Evolutionary conservation across 2,888 invertebrate species (phyloP).

Genomic region (Teinopalpus imperialis): DNA sequence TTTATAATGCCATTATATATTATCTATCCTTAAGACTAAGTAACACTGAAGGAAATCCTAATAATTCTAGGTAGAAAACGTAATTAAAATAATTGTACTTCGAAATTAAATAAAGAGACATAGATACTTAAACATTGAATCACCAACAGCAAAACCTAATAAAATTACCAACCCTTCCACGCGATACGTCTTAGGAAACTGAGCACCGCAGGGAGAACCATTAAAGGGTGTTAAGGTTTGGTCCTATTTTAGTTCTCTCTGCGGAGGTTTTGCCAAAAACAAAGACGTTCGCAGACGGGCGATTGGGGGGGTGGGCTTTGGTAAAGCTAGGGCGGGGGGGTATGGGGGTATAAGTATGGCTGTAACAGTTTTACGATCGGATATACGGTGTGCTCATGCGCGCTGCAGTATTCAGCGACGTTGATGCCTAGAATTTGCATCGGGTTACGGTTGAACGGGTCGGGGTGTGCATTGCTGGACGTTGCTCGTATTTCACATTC

Average conservation of each 20-base stretch:
- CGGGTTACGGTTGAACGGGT: conserved; percentile 56
- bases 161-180: conserved; percentile 55
- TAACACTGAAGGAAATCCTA: too few relatives aligned
- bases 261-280: conserved; percentile 67
- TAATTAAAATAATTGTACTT: too few relatives aligned
- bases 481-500: not conserved
- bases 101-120: too few relatives aligned
- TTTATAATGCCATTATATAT: too few relatives aligned
- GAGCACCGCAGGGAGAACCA: conserved; percentile 61
- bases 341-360: conserved; percentile 44
- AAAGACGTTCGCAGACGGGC: conserved; percentile 70
- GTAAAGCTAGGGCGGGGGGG: conserved; percentile 32
- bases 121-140: too few relatives aligned
- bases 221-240: conserved; percentile 76
- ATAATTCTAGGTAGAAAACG: too few relatives aligned
- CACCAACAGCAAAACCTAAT: conserved; percentile 25
- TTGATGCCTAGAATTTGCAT: conserved; percentile 69
- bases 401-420: conserved; percentile 48
- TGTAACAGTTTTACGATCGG: conserved; percentile 78
- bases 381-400: conserved; percentile 75
- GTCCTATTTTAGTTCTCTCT: conserved; percentile 63
- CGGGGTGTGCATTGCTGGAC: not conserved
- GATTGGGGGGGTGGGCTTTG: conserved; percentile 5
- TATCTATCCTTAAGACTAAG: too few relatives aligned
- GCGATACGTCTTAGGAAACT: conserved; percentile 28